A percentile compares a stretch with the other conserved stretches of the same genome.
phyloP scores from a whole-genome alignment of 2,797 vertebrate species.

The Sebastes glaucus region DNA sequence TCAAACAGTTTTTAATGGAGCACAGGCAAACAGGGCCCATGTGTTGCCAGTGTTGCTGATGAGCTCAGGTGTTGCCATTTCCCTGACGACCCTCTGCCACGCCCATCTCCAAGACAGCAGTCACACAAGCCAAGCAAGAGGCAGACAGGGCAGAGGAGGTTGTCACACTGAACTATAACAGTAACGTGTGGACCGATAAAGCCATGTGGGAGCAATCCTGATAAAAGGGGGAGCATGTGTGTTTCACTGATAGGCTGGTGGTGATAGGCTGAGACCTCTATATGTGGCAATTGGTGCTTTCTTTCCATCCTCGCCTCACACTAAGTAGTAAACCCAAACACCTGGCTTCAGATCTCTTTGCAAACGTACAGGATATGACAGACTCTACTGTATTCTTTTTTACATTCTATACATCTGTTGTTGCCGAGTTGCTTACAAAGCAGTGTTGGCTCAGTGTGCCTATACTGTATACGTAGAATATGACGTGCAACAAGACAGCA shows the following conservation, averaged over 20 bases:
- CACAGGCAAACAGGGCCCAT: too few relatives aligned
- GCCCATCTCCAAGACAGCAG: not conserved
- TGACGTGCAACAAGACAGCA: slow-evolving; percentile 5
- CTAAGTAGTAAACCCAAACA: not conserved
- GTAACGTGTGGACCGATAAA: not conserved
- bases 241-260: not conserved
- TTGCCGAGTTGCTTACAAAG: not conserved
- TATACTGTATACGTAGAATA: not conserved
- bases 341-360: not conserved
- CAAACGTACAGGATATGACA: not conserved
- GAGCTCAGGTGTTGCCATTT: not conserved
- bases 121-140: not conserved
- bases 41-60: too few relatives aligned
- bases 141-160: not conserved
- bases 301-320: not conserved
- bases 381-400: not conserved
- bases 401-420: not conserved
- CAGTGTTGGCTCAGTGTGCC: not conserved
- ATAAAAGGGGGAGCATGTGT: not conserved
- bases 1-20: too few relatives aligned
- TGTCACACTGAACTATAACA: not conserved
- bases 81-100: not conserved
- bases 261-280: not conserved
- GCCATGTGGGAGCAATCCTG: not conserved
- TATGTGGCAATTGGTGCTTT: not conserved